Conservation (phyloP, 2,888 invertebrate species). For the Andrena haemorrhoa region DNA sequence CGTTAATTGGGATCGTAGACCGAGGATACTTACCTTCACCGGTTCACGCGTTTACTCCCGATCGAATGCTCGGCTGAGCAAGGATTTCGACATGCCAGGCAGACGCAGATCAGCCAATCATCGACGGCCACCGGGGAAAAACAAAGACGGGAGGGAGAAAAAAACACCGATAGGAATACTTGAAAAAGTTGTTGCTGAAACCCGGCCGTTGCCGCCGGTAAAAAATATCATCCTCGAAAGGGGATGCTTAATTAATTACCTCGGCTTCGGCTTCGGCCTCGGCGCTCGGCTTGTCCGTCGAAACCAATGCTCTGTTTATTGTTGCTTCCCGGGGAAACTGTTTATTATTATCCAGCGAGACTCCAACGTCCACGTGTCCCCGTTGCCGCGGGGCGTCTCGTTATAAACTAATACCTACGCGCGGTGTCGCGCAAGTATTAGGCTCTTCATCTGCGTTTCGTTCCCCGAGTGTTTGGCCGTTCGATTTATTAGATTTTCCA, state of each 20-base stretch:
- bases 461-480: background rate
- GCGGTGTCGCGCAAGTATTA: background rate
- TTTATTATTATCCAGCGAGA: background rate
- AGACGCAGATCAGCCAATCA: background rate
- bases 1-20: constrained; percentile 10
- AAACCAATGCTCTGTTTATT: background rate
- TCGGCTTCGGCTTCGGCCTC: background rate
- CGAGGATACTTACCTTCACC: constrained; percentile 2
- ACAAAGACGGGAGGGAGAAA: background rate
- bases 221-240: background rate
- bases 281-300: background rate
- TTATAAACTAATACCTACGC: background rate
- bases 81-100: background rate
- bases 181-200: background rate
- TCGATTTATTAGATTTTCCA: constrained; percentile 72
- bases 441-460: background rate
- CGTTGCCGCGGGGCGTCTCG: too few species aligned
- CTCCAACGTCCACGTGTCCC: too few species aligned
- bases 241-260: constrained; percentile 20
- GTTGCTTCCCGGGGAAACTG: background rate
- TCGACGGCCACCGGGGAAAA: background rate
- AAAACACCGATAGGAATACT: background rate
- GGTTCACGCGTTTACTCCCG: background rate
- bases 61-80: constrained; percentile 4
- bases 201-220: background rate